These are phyloP conservation scores for Polyommatus iphigenia DNA, from an alignment of 2,888 invertebrate genomes.

Conservation along the genomic window DNA sequence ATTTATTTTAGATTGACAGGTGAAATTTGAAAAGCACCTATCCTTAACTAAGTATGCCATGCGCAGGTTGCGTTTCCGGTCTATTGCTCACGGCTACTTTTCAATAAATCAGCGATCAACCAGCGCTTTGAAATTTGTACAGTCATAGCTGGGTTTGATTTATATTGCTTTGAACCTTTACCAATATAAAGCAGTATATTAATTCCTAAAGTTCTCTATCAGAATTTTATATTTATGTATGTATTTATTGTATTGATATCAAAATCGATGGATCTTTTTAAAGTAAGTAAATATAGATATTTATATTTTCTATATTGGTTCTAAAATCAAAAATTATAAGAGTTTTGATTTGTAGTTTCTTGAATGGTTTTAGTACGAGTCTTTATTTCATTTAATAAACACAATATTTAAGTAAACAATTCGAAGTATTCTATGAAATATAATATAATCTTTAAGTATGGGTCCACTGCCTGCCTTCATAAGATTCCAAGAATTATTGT, in stretches of 20 bases:
- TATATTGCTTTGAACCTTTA: neutral
- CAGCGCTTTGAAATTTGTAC: conserved; percentile 33
- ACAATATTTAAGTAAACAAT: too few species aligned
- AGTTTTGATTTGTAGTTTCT: too few species aligned
- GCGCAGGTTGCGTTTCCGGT: conserved; percentile 58
- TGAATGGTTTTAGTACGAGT: too few species aligned
- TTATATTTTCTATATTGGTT: too few species aligned
- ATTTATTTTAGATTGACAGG: conserved; percentile 22
- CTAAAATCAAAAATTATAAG: too few species aligned
- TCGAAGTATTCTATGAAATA: too few species aligned
- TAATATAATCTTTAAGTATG: too few species aligned
- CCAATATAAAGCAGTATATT: neutral
- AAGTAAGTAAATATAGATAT: too few species aligned
- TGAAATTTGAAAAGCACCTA: conserved; percentile 33
- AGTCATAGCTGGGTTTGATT: conserved; percentile 11
- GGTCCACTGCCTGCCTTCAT: too few species aligned
- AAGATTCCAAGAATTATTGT: too few species aligned
- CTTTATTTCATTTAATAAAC: too few species aligned
- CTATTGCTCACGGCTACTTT: conserved; percentile 44
- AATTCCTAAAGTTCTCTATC: neutral
- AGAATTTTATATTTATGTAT: neutral
- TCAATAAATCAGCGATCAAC: conserved; percentile 34
- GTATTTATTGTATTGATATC: neutral
- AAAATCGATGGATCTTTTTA: neutral
- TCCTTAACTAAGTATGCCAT: conserved; percentile 44